Conservation (phyloP, 2,113 vertebrate species). For the Oriolus oriolus region DNA sequence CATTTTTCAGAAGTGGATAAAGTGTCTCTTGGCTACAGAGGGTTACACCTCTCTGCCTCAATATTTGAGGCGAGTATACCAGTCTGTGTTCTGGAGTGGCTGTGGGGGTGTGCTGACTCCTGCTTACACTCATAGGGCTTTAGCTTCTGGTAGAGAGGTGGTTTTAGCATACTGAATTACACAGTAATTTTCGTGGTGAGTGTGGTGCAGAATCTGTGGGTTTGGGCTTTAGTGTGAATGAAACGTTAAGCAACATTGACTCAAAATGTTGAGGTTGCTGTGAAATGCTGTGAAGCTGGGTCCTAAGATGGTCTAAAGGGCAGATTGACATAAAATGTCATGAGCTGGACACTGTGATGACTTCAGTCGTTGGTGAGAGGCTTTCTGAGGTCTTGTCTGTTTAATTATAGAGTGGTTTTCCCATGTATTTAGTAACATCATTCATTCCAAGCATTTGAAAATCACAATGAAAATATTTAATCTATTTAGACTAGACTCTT, state of each 20-base stretch:
- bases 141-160: background rate
- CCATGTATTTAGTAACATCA: background rate
- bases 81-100: background rate
- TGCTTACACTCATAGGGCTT: background rate
- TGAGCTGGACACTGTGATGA: background rate
- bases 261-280: background rate
- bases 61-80: fast-evolving
- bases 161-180: background rate
- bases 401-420: background rate
- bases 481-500: background rate
- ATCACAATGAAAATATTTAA: background rate
- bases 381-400: background rate
- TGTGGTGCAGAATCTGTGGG: background rate
- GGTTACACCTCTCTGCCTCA: background rate
- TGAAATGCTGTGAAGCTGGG: background rate
- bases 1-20: background rate
- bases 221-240: background rate
- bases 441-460: background rate
- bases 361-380: background rate
- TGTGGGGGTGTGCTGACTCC: background rate
- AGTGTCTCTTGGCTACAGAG: background rate
- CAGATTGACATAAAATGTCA: background rate
- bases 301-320: background rate
- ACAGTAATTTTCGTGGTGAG: background rate
- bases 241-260: background rate